Evolutionary conservation across 64 coral and sea anemone genomes (phyloP).

Genomic region (Stylophora pistillata): DNA sequence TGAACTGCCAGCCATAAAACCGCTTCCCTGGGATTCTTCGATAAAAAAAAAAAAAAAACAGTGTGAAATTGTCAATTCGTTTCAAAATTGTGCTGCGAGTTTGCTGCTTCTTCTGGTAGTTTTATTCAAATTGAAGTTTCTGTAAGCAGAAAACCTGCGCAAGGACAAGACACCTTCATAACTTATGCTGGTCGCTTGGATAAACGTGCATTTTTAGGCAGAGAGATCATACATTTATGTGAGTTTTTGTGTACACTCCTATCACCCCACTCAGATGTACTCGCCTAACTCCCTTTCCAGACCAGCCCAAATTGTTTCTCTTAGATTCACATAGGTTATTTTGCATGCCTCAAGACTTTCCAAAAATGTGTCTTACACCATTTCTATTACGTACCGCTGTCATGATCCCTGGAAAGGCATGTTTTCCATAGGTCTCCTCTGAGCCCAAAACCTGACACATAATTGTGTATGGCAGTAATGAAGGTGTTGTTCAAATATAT

Average conservation of each 20-base stretch:
- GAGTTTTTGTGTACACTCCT: too few species aligned
- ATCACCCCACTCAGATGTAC: too few species aligned
- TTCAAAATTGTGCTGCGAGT: not conserved
- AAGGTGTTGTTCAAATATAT: not conserved
- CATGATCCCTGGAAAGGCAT: conserved; percentile 68
- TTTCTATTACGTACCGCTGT: conserved; percentile 54
- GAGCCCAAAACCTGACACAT: conserved; percentile 82
- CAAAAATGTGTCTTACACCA: not conserved
- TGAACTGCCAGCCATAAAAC: conserved; percentile 98
- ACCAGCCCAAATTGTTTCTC: too few species aligned
- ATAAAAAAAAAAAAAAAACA: not conserved
- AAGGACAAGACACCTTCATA: too few species aligned
- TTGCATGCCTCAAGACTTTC: not conserved
- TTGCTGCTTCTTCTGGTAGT: too few species aligned
- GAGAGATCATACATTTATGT: too few species aligned
- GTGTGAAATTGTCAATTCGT: not conserved
- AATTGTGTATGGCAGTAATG: not conserved
- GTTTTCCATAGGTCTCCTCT: conserved; percentile 89
- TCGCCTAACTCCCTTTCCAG: too few species aligned
- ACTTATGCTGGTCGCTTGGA: too few species aligned
- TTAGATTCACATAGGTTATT: too few species aligned
- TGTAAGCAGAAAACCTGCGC: too few species aligned
- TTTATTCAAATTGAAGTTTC: too few species aligned
- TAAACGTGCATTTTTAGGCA: too few species aligned
- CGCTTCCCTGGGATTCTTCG: conserved; percentile 84